phyloP scores from a whole-genome alignment of 2,797 vertebrate genomes.

The Trichosurus vulpecula region DNA sequence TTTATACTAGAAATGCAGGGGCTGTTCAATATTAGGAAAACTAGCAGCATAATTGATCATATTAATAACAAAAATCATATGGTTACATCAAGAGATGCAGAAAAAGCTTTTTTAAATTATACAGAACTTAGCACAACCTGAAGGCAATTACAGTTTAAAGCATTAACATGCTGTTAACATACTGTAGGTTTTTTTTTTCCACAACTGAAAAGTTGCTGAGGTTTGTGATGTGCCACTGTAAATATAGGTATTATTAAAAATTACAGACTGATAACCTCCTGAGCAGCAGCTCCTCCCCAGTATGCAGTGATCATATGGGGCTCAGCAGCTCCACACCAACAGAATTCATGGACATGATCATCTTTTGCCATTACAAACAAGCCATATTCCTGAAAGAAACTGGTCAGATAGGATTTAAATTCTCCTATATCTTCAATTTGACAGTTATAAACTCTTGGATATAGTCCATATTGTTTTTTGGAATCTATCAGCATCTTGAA shows the following conservation, averaged over 20 bases:
- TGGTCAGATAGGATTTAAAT: too few species aligned
- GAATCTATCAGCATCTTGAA: constrained; percentile 89
- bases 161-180: constrained; percentile 1
- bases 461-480: constrained; percentile 91
- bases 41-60: too few species aligned
- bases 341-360: constrained; percentile 93
- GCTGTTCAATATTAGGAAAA: too few species aligned
- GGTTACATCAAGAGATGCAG: too few species aligned
- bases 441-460: constrained; percentile 92
- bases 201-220: constrained; percentile 94
- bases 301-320: constrained; percentile 83
- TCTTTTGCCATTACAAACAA: constrained; percentile 91
- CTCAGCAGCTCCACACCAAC: constrained; percentile 91
- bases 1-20: too few species aligned
- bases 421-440: constrained; percentile 91
- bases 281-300: constrained; percentile 94
- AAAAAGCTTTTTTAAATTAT: constrained; percentile 56
- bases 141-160: constrained; percentile 59
- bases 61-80: too few species aligned
- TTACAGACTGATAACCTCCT: constrained; percentile 98
- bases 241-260: constrained; percentile 98
- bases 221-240: constrained; percentile 99
- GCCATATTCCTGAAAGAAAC: constrained; percentile 89
- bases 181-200: constrained; percentile 80
- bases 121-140: constrained; percentile 59